These are phyloP conservation scores for Stenodera caucasica DNA, from an alignment of 2,888 invertebrate species.

Conservation along the genomic window DNA sequence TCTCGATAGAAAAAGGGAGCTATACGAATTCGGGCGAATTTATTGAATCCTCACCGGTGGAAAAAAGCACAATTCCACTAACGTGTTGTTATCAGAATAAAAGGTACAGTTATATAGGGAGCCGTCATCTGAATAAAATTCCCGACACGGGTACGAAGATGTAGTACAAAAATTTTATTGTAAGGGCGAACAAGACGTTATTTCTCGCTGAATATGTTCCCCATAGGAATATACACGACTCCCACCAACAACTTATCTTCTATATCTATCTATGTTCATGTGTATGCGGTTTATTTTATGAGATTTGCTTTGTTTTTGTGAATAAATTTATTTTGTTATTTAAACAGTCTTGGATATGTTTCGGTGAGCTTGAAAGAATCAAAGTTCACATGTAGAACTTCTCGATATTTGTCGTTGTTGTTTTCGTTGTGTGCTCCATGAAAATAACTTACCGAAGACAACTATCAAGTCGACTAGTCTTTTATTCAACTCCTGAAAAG, in stretches of 20 bases:
- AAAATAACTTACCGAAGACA: background rate
- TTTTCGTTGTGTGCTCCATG: background rate
- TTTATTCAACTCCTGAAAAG: background rate
- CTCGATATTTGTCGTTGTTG: background rate
- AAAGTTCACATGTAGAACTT: background rate
- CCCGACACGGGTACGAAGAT: too few species aligned
- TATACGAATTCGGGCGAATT: too few species aligned
- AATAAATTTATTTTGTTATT: background rate
- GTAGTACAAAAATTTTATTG: too few species aligned
- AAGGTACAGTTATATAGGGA: slow-evolving; percentile 9
- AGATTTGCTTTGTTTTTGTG: slow-evolving; percentile 9
- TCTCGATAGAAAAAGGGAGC: too few species aligned
- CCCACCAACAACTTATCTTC: slow-evolving; percentile 20
- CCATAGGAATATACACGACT: slow-evolving; percentile 19
- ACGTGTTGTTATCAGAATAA: slow-evolving; percentile 3
- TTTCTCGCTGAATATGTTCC: slow-evolving; percentile 18
- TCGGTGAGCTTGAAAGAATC: too few species aligned
- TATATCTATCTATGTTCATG: background rate
- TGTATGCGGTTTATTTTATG: background rate
- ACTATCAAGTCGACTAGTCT: background rate
- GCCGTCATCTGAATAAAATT: slow-evolving; percentile 22
- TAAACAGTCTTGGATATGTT: too few species aligned
- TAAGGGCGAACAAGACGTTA: slow-evolving; percentile 18
- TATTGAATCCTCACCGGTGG: too few species aligned
- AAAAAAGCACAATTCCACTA: background rate